Conservation (phyloP, 2,797 vertebrate species). For the Erethizon dorsatum region DNA sequence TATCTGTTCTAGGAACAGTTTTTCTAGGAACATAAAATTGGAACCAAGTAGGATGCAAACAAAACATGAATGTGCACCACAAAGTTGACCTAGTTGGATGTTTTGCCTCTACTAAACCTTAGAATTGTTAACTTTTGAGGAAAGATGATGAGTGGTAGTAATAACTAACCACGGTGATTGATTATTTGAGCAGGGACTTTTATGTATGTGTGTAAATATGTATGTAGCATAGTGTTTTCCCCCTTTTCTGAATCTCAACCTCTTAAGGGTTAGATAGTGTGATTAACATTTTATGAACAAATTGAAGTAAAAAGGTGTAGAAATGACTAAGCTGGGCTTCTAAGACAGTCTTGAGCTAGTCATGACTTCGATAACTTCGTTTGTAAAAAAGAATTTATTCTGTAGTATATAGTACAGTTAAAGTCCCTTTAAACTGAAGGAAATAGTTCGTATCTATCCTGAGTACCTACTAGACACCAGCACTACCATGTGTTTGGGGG, state of each 20-base stretch:
- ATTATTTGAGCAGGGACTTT: neutral
- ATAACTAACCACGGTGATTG: neutral
- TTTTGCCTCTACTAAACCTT: neutral
- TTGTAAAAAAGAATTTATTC: neutral
- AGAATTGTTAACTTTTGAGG: neutral
- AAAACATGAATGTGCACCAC: neutral
- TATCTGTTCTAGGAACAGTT: slow-evolving; percentile 59
- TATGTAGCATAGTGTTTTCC: neutral
- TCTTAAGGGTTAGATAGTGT: neutral
- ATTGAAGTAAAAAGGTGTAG: neutral
- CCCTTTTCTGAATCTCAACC: neutral
- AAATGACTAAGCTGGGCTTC: neutral
- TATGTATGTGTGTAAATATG: neutral
- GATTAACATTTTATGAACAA: neutral
- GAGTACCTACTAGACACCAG: neutral
- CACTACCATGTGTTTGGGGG: neutral
- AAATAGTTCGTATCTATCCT: neutral
- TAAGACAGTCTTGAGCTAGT: neutral
- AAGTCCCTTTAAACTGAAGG: neutral
- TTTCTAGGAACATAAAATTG: slow-evolving; percentile 62
- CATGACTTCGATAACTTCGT: neutral
- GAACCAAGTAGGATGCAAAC: slow-evolving; percentile 31
- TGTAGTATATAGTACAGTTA: neutral
- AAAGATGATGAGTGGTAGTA: neutral
- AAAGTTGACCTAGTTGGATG: neutral